phyloP scores from a whole-genome alignment of 2,888 invertebrate species.

The Drosophila fungiperda region DNA sequence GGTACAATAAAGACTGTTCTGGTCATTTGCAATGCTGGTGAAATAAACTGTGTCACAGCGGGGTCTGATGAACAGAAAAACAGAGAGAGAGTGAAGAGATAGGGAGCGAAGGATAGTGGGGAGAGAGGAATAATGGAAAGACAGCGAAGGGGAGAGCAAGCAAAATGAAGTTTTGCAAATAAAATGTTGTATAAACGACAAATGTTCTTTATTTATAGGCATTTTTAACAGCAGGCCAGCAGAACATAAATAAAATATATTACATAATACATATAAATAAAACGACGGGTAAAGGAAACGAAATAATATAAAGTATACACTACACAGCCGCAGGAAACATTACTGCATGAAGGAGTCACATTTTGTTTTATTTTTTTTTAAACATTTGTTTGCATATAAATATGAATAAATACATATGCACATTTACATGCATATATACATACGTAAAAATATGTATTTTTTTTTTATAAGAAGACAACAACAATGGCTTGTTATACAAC shows the following conservation, averaged over 20 bases:
- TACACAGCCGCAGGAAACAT: constrained; percentile 54
- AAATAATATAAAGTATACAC: constrained; percentile 61
- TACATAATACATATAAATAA: constrained; percentile 64
- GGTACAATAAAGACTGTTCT: neutral
- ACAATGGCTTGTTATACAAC: constrained; percentile 32
- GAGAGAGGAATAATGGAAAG: neutral
- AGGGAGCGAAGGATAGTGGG: neutral
- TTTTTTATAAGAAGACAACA: constrained; percentile 42
- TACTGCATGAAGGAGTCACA: constrained; percentile 60
- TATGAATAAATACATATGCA: constrained; percentile 42
- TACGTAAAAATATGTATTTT: constrained; percentile 37
- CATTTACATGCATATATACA: neutral
- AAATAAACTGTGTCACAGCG: constrained; percentile 58
- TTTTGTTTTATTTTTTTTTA: constrained; percentile 31
- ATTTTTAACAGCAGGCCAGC: constrained; percentile 74
- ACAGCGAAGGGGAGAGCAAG: neutral
- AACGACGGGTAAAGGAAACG: constrained; percentile 47
- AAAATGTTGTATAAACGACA: constrained; percentile 51
- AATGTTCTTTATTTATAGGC: constrained; percentile 72
- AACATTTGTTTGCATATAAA: constrained; percentile 67
- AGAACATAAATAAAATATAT: constrained; percentile 68
- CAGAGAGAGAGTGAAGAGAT: neutral
- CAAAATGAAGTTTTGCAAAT: constrained; percentile 39
- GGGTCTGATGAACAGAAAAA: constrained; percentile 16
- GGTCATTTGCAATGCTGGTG: constrained; percentile 16